Evolutionary conservation across 1,140 invertebrate genomes (phyloP).

Genomic region (Drosophila dunni): DNA sequence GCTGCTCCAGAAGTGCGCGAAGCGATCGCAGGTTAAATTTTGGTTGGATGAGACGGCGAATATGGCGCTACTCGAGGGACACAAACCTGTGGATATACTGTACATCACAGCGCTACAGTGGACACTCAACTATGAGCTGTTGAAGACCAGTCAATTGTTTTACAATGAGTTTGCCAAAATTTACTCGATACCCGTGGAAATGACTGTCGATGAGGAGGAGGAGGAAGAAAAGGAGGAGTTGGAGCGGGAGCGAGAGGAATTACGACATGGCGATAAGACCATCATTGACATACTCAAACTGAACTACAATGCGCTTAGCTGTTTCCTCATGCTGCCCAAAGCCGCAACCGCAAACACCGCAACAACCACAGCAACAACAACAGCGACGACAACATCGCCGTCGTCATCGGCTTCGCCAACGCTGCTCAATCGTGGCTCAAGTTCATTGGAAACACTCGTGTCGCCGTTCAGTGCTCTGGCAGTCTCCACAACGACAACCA

Average conservation of each 20-base stretch:
- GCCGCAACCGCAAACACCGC: slow-evolving; percentile 52
- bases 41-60: slow-evolving; percentile 60
- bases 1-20: slow-evolving; percentile 51
- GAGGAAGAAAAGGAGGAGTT: slow-evolving; percentile 19
- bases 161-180: slow-evolving; percentile 81
- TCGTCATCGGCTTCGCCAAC: slow-evolving; percentile 8
- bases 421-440: slow-evolving; percentile 46
- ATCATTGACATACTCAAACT: slow-evolving; percentile 78
- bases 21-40: slow-evolving; percentile 51
- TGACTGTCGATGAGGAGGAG: slow-evolving; percentile 49
- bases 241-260: slow-evolving; percentile 37
- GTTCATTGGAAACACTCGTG: slow-evolving; percentile 74
- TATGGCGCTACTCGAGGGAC: slow-evolving; percentile 40
- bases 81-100: slow-evolving; percentile 71
- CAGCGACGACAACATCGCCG: neutral
- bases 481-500: slow-evolving; percentile 58
- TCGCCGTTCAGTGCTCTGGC: slow-evolving; percentile 52
- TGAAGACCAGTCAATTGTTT: slow-evolving; percentile 77
- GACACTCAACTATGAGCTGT: slow-evolving; percentile 77
- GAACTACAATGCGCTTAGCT: slow-evolving; percentile 76
- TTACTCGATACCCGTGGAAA: slow-evolving; percentile 77
- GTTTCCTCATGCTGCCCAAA: slow-evolving; percentile 77
- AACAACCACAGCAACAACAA: slow-evolving; percentile 29
- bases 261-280: slow-evolving; percentile 74
- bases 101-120: slow-evolving; percentile 76